Conservation (phyloP, 2,797 vertebrate species). For the Phalloptychus januarius region DNA sequence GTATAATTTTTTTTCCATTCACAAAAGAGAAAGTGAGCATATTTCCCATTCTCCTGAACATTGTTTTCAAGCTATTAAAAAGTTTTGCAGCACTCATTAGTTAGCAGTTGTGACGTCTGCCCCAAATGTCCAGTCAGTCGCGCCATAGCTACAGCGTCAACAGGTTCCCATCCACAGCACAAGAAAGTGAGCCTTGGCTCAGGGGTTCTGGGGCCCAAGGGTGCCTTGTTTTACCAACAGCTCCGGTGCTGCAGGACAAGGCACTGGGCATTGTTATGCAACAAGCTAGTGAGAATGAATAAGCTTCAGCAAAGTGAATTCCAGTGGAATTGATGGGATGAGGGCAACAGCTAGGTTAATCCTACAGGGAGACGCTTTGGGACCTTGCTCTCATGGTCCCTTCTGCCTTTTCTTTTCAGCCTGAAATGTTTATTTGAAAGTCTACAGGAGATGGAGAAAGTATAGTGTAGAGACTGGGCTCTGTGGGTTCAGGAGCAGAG, state of each 20-base stretch:
- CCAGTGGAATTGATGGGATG: slow-evolving; percentile 64
- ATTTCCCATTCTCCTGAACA: slow-evolving; percentile 6
- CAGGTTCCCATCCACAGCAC: slow-evolving; percentile 43
- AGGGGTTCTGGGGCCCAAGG: slow-evolving; percentile 57
- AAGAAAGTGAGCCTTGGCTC: slow-evolving; percentile 46
- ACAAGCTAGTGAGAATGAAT: slow-evolving; percentile 75
- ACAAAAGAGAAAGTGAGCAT: neutral
- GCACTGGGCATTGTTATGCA: slow-evolving; percentile 76
- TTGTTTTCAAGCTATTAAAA: slow-evolving; percentile 10
- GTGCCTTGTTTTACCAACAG: slow-evolving; percentile 79
- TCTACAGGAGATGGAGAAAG: slow-evolving; percentile 44
- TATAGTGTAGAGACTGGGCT: slow-evolving; percentile 39
- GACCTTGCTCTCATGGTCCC: slow-evolving; percentile 57
- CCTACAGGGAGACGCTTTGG: slow-evolving; percentile 60
- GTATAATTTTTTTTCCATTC: neutral
- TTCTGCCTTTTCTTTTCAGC: slow-evolving; percentile 69
- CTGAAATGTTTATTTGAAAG: slow-evolving; percentile 62
- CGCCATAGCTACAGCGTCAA: slow-evolving; percentile 34
- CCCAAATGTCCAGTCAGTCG: slow-evolving; percentile 50
- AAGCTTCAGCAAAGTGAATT: slow-evolving; percentile 59
- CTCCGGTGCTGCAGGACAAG: slow-evolving; percentile 61
- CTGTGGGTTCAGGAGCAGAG: slow-evolving; percentile 50
- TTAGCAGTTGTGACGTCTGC: slow-evolving; percentile 49
- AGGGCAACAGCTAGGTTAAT: slow-evolving; percentile 69
- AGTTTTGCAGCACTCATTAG: slow-evolving; percentile 22